phyloP scores from a whole-genome alignment of 2,888 invertebrate species.

The Melieria omissa region DNA sequence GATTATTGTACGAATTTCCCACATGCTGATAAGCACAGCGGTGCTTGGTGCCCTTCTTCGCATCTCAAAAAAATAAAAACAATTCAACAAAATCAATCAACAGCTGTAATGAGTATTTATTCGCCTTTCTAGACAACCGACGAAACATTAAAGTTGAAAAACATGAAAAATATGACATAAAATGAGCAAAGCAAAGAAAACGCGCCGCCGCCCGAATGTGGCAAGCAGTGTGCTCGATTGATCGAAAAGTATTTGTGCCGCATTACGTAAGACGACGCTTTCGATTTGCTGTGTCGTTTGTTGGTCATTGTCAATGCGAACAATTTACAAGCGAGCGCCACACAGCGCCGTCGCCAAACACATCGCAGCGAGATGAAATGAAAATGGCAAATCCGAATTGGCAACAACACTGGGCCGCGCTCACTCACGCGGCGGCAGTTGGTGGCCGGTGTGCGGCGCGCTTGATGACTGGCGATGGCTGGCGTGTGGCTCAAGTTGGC shows the following conservation, averaged over 20 bases:
- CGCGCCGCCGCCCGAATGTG: background rate
- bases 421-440: too few species aligned
- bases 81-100: too few species aligned
- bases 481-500: too few species aligned
- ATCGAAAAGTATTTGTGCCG: background rate
- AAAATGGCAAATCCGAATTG: background rate
- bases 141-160: background rate
- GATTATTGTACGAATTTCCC: too few species aligned
- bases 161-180: background rate
- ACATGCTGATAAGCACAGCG: too few species aligned
- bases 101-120: too few species aligned
- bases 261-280: background rate
- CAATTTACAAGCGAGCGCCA: background rate
- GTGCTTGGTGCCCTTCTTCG: too few species aligned
- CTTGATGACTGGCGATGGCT: too few species aligned
- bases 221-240: background rate
- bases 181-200: background rate
- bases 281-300: background rate
- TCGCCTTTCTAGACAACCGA: too few species aligned
- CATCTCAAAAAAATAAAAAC: too few species aligned
- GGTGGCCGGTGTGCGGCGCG: too few species aligned
- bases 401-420: background rate
- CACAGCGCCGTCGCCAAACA: too few species aligned
- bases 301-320: constrained; percentile 11
- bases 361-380: background rate